Conservation (phyloP, 2,888 invertebrate genomes). For the Rhimphoctona megacephalus region DNA sequence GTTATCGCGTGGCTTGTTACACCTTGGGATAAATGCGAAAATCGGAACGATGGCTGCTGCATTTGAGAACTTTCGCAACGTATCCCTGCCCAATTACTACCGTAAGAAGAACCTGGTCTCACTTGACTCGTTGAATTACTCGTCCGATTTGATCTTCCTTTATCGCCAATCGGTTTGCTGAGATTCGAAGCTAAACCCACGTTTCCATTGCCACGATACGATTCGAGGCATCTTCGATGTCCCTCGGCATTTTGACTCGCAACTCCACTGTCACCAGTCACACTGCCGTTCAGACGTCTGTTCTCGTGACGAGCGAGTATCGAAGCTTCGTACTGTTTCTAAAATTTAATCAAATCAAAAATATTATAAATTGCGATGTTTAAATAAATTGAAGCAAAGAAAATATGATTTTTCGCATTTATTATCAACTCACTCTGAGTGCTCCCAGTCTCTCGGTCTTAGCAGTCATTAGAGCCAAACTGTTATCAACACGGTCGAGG, state of each 20-base stretch:
- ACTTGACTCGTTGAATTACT: constrained; percentile 15
- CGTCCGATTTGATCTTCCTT: not conserved
- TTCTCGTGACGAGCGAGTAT: constrained; percentile 72
- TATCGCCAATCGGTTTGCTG: not conserved
- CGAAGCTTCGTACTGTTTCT: constrained; percentile 81
- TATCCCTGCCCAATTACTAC: constrained; percentile 21
- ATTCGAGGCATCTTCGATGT: constrained; percentile 39
- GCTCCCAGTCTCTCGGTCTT: constrained; percentile 87
- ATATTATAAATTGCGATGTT: not conserved
- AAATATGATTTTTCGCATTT: not conserved
- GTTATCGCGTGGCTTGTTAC: not conserved
- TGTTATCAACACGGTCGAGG: constrained; percentile 87
- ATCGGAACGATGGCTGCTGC: constrained; percentile 15
- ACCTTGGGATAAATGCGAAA: constrained; percentile 30
- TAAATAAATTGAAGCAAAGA: not conserved
- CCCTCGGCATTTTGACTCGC: constrained; percentile 76
- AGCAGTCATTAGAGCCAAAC: constrained; percentile 86
- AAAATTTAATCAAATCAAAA: constrained; percentile 52
- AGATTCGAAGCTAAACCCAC: not conserved
- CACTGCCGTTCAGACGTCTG: constrained; percentile 70
- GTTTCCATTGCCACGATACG: constrained; percentile 2
- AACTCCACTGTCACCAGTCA: constrained; percentile 77
- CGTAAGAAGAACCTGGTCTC: constrained; percentile 22
- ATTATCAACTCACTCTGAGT: constrained; percentile 84
- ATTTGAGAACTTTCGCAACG: constrained; percentile 28